These are phyloP conservation scores for Lacanobia oleracea DNA, from an alignment of 2,888 invertebrate genomes.

Conservation along the genomic window DNA sequence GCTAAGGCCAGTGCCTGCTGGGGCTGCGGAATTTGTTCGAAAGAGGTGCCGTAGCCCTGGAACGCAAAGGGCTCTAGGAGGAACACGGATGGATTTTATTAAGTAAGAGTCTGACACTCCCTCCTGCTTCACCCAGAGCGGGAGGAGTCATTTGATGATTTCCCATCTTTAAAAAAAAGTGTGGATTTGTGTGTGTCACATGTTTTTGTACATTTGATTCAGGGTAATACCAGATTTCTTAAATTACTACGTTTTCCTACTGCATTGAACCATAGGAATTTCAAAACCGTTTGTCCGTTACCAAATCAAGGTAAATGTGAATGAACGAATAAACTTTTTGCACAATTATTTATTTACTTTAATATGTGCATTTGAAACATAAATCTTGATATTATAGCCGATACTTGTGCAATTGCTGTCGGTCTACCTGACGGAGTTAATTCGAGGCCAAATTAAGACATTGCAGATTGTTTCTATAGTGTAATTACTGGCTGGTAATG, in stretches of 20 bases:
- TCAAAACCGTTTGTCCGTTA: constrained; percentile 23
- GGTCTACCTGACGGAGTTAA: constrained; percentile 32
- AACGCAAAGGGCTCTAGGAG: too few species aligned
- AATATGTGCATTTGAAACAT: constrained; percentile 29
- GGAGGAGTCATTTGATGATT: too few species aligned
- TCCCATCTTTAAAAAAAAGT: too few species aligned
- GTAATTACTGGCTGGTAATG: constrained; percentile 38
- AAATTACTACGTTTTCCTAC: not conserved
- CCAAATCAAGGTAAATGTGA: constrained; percentile 35
- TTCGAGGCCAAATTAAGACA: constrained; percentile 58
- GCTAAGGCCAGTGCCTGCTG: too few species aligned
- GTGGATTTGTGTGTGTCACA: not conserved
- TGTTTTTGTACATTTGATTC: not conserved
- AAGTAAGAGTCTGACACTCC: too few species aligned
- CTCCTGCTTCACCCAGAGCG: too few species aligned
- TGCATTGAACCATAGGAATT: constrained; percentile 12
- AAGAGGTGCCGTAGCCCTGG: too few species aligned
- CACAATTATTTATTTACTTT: constrained; percentile 44
- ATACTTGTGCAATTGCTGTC: constrained; percentile 32
- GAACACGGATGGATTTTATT: too few species aligned
- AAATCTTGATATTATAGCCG: constrained; percentile 41
- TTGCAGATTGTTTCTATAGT: constrained; percentile 39
- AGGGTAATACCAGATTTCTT: not conserved
- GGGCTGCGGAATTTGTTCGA: too few species aligned
- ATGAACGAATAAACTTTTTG: constrained; percentile 31